phyloP scores from a whole-genome alignment of 2,113 vertebrate genomes.

The Megalops atlanticus region DNA sequence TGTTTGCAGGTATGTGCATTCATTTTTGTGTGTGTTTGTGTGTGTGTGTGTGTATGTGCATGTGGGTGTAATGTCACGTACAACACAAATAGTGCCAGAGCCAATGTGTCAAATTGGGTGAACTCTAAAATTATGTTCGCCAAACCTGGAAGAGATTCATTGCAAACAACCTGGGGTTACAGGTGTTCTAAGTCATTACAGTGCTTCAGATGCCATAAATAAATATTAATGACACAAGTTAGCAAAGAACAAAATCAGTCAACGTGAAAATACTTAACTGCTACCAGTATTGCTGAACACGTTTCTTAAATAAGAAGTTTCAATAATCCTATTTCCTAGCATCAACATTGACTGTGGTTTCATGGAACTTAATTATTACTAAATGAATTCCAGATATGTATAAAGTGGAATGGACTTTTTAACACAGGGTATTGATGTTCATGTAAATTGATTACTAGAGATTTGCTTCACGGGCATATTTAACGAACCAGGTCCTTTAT shows the following conservation, averaged over 20 bases:
- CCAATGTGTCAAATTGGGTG: neutral
- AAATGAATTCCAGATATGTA: neutral
- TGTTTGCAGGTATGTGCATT: conserved; percentile 29
- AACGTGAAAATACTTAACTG: neutral
- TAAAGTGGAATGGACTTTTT: neutral
- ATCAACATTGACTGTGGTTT: neutral
- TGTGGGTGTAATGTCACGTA: conserved; percentile 9
- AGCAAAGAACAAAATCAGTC: neutral
- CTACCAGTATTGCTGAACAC: neutral
- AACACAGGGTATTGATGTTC: neutral
- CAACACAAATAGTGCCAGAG: neutral
- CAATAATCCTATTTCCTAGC: neutral
- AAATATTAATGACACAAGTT: neutral
- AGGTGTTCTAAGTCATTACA: neutral
- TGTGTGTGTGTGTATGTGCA: conserved; percentile 19
- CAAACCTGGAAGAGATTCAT: neutral
- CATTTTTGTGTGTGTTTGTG: neutral
- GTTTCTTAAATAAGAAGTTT: too few relatives aligned
- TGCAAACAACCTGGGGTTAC: neutral
- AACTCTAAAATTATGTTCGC: neutral
- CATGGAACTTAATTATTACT: neutral
- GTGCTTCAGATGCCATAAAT: neutral
- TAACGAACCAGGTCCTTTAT: neutral
- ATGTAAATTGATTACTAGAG: neutral
- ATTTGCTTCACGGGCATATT: neutral